A percentile compares a stretch with the other conserved stretches of the same genome.
Evolutionary conservation across 2,113 vertebrate genomes (phyloP).

Genomic region (Phyllopteryx taeniolatus): DNA sequence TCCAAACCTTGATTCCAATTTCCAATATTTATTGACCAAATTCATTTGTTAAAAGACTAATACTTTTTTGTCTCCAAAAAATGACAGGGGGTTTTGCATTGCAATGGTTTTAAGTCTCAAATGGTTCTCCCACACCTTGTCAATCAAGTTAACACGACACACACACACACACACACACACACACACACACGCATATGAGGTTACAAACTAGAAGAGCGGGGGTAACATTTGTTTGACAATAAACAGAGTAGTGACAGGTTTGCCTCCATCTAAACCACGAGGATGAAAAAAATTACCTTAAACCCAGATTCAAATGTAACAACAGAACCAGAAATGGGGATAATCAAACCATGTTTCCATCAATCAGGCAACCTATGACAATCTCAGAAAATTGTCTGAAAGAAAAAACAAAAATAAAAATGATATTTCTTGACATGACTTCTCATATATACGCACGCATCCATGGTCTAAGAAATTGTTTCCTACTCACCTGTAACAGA

Average conservation of each 20-base stretch:
- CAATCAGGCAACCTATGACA: neutral
- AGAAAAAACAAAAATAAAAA: neutral
- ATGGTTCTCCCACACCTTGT: neutral
- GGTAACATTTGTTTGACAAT: constrained; percentile 4
- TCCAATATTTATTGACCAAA: too few species aligned
- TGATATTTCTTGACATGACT: neutral
- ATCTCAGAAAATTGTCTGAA: neutral
- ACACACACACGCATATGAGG: neutral
- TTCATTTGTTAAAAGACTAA: too few species aligned
- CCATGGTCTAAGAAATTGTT: neutral
- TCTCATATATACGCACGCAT: neutral
- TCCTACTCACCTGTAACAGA: constrained; percentile 35
- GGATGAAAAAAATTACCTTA: neutral
- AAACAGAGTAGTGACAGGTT: constrained; percentile 16
- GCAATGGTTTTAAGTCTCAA: neutral
- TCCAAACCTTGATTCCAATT: too few species aligned
- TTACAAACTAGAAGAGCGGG: neutral
- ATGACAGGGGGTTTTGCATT: too few species aligned
- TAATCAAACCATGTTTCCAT: neutral
- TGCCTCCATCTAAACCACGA: constrained; percentile 6
- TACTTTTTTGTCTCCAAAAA: neutral
- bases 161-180: neutral
- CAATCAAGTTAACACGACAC: neutral
- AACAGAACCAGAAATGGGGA: neutral
- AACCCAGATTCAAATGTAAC: neutral